phyloP scores from a whole-genome alignment of 2,797 vertebrate species.

The Sebastes diaconus region DNA sequence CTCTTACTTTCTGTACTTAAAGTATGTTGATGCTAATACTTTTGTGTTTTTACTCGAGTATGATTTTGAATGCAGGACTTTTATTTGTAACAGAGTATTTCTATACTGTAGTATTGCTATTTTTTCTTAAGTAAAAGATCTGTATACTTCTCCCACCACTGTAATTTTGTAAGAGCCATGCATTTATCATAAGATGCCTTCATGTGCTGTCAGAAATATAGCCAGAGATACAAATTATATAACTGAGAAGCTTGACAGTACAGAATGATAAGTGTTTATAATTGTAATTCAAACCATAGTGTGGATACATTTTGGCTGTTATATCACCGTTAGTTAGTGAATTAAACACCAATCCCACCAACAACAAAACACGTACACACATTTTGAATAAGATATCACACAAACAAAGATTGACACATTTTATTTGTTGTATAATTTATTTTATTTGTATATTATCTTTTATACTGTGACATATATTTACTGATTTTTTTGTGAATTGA shows the following conservation, averaged over 20 bases:
- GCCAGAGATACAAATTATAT: background rate
- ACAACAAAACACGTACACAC: too few relatives aligned
- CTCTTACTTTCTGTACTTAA: background rate
- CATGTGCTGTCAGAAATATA: background rate
- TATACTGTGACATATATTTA: too few relatives aligned
- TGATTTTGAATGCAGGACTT: background rate
- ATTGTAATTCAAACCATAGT: background rate
- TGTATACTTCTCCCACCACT: background rate
- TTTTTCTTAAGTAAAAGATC: background rate
- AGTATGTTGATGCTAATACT: background rate
- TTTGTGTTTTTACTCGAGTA: background rate
- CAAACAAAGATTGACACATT: too few relatives aligned
- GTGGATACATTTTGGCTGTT: background rate
- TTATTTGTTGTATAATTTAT: too few relatives aligned
- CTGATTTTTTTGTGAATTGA: too few relatives aligned
- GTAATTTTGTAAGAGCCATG: accelerated
- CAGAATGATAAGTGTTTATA: background rate
- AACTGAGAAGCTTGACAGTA: background rate
- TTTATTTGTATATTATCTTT: too few relatives aligned
- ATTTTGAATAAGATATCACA: too few relatives aligned
- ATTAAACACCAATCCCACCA: background rate
- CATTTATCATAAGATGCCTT: background rate
- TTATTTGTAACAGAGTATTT: background rate
- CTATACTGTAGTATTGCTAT: background rate
- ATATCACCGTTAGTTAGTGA: background rate